Base-by-base conservation (phyloP, 2,797 vertebrate genomes). In the Labroides dimidiatus region DNA sequence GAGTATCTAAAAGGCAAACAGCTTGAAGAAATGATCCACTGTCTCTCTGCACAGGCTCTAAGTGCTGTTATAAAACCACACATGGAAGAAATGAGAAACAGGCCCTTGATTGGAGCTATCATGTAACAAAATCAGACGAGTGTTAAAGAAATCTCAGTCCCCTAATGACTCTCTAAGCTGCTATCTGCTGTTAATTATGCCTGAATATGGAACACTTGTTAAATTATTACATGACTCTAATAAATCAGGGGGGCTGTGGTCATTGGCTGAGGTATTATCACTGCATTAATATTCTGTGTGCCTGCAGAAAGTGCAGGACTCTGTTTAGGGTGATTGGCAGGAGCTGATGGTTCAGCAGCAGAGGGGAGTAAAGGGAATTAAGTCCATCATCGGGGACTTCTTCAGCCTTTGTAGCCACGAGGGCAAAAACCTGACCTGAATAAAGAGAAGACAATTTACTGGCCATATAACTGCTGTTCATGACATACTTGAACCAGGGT, bases 301-400 rank as follows among this genome's bases (percentile, higher is more conserved):
- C 60, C 50, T 50, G 58, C 54, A 74, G 62, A 57, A 41, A 17
- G 43, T 75, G 61, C 49, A 64, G 76, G 43, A 45, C 48, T 72
- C 48, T 36, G 24, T 58, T 71, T 52, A 49, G 53, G 19, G 24
- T 12, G 37, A 75, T 42, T 57, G 42, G 52, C 59, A 64, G 21
- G 33, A 50, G 64, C 57, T 66, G 65, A 78, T 55, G 49, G 70
- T 48, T 86, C 68, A 58, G 59, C 51, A 68, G 19, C 13, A 24
- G 57, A 62, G 65, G 64, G 52, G 70, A 69, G 71, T 14, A 72
- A 64, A 24, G 43, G 45, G 43, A 81, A 86, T 86, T 79, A 84
- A 74, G 41, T 67, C 57, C 56, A 74, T 73, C 77, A 71, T 75
- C n/a, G 27, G 65, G 21, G 56, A 58, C 60, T 70, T 82, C 78